phyloP scores from a whole-genome alignment of 2,888 invertebrate species.

The Archaeoteleia sp. region DNA sequence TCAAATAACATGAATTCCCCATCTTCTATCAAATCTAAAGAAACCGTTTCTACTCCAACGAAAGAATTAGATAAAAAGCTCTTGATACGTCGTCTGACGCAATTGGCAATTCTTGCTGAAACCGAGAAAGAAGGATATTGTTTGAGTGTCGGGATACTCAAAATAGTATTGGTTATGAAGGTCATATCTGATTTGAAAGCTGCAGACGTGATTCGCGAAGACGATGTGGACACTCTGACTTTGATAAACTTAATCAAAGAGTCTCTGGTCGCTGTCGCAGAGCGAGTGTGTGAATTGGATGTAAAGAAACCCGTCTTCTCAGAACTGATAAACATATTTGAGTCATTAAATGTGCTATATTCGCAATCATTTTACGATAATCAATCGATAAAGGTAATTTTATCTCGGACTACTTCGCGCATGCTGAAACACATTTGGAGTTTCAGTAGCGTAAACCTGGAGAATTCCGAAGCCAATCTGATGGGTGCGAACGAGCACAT shows the following conservation, averaged over 20 bases:
- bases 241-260: conserved; percentile 49
- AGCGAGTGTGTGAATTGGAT: conserved; percentile 49
- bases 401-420: conserved; percentile 13
- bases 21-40: neutral
- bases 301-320: conserved; percentile 47
- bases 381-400: conserved; percentile 13
- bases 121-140: conserved; percentile 30
- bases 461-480: neutral
- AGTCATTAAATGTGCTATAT: conserved; percentile 39
- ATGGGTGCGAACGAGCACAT: conserved; percentile 27
- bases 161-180: conserved; percentile 60
- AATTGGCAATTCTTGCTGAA: conserved; percentile 24
- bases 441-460: neutral
- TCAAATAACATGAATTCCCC: neutral
- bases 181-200: conserved; percentile 59
- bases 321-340: conserved; percentile 37
- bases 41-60: too few relatives aligned
- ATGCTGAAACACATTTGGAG: conserved; percentile 40
- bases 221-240: conserved; percentile 38
- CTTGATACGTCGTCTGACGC: conserved; percentile 48
- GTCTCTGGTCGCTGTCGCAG: conserved; percentile 51
- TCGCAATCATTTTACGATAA: conserved; percentile 28
- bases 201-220: conserved; percentile 55
- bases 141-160: conserved; percentile 54
- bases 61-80: conserved; percentile 24